Evolutionary conservation across 1,140 invertebrate genomes (phyloP), one percentile per base, ranked within the genome.

Genomic region (Bombus huntii): DNA sequence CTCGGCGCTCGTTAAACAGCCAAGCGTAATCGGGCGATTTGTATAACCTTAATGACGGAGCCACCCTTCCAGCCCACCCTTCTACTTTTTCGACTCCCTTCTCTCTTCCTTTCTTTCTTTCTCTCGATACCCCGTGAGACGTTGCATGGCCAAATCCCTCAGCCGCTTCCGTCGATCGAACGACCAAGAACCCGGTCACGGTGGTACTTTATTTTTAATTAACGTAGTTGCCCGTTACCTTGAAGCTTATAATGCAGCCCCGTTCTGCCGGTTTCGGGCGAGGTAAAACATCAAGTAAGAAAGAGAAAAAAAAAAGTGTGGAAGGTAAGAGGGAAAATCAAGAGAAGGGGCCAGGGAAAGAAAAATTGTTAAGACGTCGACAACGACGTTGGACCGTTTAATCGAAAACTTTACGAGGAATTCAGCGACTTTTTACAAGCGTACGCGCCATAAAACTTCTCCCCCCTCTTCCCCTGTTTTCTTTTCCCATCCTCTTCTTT

Each of bases 31-130:
- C 89, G 89, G 47, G 73, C 90, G 90, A 92, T 92, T 91, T 91
- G 91, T 92, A 90, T 88, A 86, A 92, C 79, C 83, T 92, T 92
- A 92, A 92, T 90, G 90, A 90, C 83, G 88, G 53, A 42, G 22
- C 75, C 37, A 78, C 25, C 75, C 75, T 42, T 39, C 18, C 57
- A 34, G 39, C 44, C 47, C n/a, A 13, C 68, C 62, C 34, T 39
- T 25, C 13, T 22, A 22, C 39, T 9, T 10, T n/a, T n/a, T 72
- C 28, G 22, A 37, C 28, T 39, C 15, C 6, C 22, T 47, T n/a
- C n/a, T 28, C 28, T 18, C 44, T 34, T 31, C 25, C 42, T 74
- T 34, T 53, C 74, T 59, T 34, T 76, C 34, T 44, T 9, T 22
- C 28, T n/a, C 28, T 42, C 28, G 25, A 37, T 62, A 42, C 3